These are phyloP conservation scores for Cotesia vestalis DNA, from an alignment of 1,140 invertebrate genomes.

Conservation along the genomic window DNA sequence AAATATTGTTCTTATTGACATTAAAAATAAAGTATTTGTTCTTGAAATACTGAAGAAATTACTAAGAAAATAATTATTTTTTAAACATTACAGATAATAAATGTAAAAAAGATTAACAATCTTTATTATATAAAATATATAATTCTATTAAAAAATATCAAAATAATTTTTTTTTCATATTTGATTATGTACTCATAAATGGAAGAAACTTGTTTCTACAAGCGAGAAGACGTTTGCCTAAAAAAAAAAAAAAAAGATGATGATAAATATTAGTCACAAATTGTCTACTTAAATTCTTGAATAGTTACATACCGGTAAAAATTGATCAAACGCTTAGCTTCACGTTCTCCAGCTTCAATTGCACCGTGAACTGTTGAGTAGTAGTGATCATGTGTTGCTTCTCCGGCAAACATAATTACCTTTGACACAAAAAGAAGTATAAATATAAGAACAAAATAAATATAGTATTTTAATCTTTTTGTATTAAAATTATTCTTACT, in stretches of 20 bases:
- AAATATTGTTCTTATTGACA: no score
- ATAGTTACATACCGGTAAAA: constrained; percentile 45
- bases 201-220: no score
- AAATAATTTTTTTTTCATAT: no score
- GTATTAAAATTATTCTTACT: constrained; percentile 43
- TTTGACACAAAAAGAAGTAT: constrained; percentile 34
- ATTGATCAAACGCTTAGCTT: constrained; percentile 71
- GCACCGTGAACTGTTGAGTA: constrained; percentile 85
- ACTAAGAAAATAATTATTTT: no score
- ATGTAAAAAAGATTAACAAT: no score
- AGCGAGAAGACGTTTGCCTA: background rate
- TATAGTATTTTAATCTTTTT: constrained; percentile 6
- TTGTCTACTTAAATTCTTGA: background rate
- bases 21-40: no score
- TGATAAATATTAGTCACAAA: background rate
- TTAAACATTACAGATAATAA: no score
- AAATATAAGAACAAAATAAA: background rate
- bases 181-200: no score
- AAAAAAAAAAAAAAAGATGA: background rate
- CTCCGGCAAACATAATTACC: constrained; percentile 74
- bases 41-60: no score
- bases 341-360: constrained; percentile 77
- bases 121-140: no score
- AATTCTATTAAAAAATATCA: no score
- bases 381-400: constrained; percentile 73